Percentiles rank a stretch among this genome's conserved stretches.
These are phyloP conservation scores for Scophthalmus maximus DNA, from an alignment of 2,113 vertebrate species.

Conservation along the genomic window DNA sequence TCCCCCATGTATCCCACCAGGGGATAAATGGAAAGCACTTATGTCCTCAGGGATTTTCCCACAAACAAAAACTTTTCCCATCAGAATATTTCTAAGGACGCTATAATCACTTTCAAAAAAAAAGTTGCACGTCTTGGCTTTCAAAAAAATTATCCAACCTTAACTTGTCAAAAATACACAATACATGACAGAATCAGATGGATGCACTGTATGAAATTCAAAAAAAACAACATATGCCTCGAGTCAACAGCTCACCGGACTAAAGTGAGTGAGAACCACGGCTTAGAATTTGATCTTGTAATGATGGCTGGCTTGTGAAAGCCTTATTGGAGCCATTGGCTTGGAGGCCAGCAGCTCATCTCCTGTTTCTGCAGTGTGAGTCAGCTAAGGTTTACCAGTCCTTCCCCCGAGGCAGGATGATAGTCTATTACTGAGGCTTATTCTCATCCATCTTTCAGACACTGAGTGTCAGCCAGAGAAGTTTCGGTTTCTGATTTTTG, in stretches of 20 bases:
- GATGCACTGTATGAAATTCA: neutral
- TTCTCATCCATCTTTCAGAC: slow-evolving; percentile 51
- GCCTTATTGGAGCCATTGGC: slow-evolving; percentile 8
- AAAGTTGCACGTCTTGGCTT: no score
- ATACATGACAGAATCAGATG: neutral
- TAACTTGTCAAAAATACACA: neutral
- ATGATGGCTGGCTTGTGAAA: slow-evolving; percentile 12
- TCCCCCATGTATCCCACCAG: no score
- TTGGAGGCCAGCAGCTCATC: slow-evolving; percentile 41
- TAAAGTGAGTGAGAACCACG: neutral
- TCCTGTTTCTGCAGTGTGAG: slow-evolving; percentile 39
- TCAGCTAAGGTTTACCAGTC: slow-evolving; percentile 29
- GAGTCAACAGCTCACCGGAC: neutral
- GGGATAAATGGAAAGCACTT: neutral
- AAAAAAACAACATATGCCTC: neutral
- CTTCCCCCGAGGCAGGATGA: slow-evolving; percentile 24
- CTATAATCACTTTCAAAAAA: neutral
- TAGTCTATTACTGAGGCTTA: slow-evolving; percentile 48
- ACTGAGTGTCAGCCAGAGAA: slow-evolving; percentile 15
- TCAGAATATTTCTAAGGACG: neutral
- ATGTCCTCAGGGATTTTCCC: neutral
- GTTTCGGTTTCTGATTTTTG: slow-evolving; percentile 16
- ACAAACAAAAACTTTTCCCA: neutral
- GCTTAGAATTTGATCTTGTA: slow-evolving; percentile 51
- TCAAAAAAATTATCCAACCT: no score